Evolutionary conservation across 2,888 invertebrate species (phyloP).

Genomic region (Stomorhina lunata): DNA sequence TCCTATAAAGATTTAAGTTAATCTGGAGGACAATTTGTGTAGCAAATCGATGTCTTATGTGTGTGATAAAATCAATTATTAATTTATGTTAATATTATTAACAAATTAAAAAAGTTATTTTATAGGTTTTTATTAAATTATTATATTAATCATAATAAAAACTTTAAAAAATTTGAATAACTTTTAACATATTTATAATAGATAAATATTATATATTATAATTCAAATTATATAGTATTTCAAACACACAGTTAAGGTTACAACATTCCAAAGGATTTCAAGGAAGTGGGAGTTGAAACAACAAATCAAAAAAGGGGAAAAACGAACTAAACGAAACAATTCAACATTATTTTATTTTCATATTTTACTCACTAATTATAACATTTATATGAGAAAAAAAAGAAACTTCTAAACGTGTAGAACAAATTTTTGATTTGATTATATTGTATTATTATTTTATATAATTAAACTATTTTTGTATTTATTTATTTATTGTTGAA

Average conservation of each 20-base stretch:
- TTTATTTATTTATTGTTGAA: conserved; percentile 6
- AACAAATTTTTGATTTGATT: neutral
- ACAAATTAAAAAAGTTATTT: no score
- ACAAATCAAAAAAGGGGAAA: neutral
- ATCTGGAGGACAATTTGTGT: no score
- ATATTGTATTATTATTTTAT: neutral
- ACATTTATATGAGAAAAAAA: conserved; percentile 47
- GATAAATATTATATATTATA: neutral
- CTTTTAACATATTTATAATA: neutral
- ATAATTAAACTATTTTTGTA: neutral
- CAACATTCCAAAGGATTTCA: conserved; percentile 41
- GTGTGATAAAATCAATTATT: neutral
- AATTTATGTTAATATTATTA: neutral
- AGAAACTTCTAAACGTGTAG: conserved; percentile 6
- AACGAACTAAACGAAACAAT: no score
- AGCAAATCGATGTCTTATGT: neutral
- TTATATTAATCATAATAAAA: neutral
- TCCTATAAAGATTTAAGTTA: no score
- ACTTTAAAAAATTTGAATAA: neutral
- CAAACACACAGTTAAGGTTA: conserved; percentile 42
- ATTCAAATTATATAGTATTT: conserved; percentile 18
- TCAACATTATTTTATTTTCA: conserved; percentile 61
- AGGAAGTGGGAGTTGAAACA: neutral
- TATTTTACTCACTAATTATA: conserved; percentile 62
- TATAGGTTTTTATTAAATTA: no score